Evolutionary conservation across 2,888 invertebrate genomes (phyloP).

Genomic region (Allolobophora icterica): DNA sequence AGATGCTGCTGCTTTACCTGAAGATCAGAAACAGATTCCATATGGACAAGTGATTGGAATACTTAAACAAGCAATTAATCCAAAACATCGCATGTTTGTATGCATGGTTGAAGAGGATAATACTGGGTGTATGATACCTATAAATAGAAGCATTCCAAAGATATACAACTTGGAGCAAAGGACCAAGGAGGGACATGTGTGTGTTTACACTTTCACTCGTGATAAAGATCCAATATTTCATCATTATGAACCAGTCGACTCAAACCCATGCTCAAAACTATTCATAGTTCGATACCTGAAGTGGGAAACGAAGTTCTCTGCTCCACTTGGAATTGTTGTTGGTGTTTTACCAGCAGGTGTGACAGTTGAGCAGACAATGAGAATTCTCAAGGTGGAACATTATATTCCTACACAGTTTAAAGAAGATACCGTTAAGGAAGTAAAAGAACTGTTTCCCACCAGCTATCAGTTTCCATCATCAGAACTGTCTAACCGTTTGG

Average conservation of each 20-base stretch:
- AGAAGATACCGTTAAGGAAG: constrained; percentile 49
- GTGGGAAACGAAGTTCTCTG: constrained; percentile 54
- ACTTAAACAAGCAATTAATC: constrained; percentile 52
- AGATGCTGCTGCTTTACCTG: constrained; percentile 31
- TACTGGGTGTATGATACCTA: constrained; percentile 56
- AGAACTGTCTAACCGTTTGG: constrained; percentile 56
- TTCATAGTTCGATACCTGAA: constrained; percentile 59
- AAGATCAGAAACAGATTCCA: constrained; percentile 38
- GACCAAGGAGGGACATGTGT: constrained; percentile 51
- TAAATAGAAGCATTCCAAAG: constrained; percentile 53
- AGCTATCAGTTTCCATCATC: constrained; percentile 53
- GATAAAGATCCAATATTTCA: constrained; percentile 51
- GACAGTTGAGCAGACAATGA: constrained; percentile 50
- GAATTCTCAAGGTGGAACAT: constrained; percentile 55
- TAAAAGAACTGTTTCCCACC: constrained; percentile 48
- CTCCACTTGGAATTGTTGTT: constrained; percentile 58
- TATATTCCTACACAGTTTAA: constrained; percentile 50
- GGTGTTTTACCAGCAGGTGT: constrained; percentile 53
- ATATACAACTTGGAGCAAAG: constrained; percentile 53
- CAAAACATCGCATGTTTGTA: constrained; percentile 53
- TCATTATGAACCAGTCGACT: constrained; percentile 54
- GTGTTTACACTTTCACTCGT: constrained; percentile 52
- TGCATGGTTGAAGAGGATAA: constrained; percentile 54
- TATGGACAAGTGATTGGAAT: constrained; percentile 56
- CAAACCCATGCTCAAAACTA: constrained; percentile 51